Percentiles rank a stretch among this genome's conserved stretches.
phyloP scores from a whole-genome alignment of 2,888 invertebrate genomes.

The Micropterix aruncella region DNA sequence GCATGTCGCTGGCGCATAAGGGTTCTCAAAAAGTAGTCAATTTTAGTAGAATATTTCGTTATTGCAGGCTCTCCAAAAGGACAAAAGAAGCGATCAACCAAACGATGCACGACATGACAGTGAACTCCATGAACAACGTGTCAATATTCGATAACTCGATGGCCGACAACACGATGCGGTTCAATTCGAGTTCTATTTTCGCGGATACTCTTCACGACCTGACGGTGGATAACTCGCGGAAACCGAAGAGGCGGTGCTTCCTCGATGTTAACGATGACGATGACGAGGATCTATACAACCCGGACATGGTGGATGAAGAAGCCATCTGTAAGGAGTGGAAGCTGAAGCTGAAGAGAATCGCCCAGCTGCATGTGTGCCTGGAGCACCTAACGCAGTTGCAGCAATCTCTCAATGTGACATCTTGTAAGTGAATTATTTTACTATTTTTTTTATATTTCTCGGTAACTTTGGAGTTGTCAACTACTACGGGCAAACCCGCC shows the following conservation, averaged over 20 bases:
- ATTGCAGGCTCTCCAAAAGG: background rate
- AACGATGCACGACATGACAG: constrained; percentile 37
- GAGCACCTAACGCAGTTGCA: constrained; percentile 33
- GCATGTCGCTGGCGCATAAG: too few species aligned
- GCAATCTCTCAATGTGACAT: constrained; percentile 25
- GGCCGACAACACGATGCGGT: constrained; percentile 27
- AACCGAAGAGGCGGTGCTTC: constrained; percentile 32
- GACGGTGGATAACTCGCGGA: constrained; percentile 32
- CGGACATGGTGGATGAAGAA: constrained; percentile 33
- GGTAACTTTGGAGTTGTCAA: constrained; percentile 1
- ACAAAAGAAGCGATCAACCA: constrained; percentile 30
- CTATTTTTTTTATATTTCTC: too few species aligned
- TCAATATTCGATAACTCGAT: constrained; percentile 26
- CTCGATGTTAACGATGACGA: constrained; percentile 16
- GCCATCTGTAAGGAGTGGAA: constrained; percentile 34
- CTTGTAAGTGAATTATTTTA: constrained; percentile 19
- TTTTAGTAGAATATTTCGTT: too few species aligned
- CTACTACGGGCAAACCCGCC: too few species aligned
- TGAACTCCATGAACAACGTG: constrained; percentile 31
- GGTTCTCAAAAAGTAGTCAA: too few species aligned
- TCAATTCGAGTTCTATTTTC: constrained; percentile 30
- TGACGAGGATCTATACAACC: constrained; percentile 11
- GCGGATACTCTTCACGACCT: constrained; percentile 28
- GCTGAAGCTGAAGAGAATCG: constrained; percentile 30
- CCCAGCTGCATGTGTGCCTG: constrained; percentile 32